Conservation (phyloP, 2,888 invertebrate genomes). For the Fissipunctia ypsillon region DNA sequence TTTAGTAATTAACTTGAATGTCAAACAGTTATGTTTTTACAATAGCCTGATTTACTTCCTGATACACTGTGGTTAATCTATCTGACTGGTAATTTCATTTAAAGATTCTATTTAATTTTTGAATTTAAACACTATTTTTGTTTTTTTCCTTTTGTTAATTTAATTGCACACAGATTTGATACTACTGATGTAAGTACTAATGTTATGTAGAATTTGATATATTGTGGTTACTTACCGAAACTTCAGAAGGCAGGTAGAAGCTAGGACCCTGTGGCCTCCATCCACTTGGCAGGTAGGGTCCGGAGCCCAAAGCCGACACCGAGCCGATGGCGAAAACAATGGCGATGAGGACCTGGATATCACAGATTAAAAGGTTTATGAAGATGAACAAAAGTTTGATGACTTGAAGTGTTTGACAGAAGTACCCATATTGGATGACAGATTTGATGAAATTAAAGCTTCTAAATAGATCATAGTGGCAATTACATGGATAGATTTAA, state of each 20-base stretch:
- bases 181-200: neutral
- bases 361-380: neutral
- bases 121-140: too few relatives aligned
- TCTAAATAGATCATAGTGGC: neutral
- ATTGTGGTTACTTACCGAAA: slow-evolving; percentile 70
- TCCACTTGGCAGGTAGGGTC: slow-evolving; percentile 86
- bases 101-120: too few relatives aligned
- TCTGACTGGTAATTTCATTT: too few relatives aligned
- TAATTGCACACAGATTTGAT: neutral
- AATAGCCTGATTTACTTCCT: neutral
- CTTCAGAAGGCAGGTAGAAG: slow-evolving; percentile 83
- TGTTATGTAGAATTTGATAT: neutral
- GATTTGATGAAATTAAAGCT: neutral
- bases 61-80: neutral
- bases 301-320: slow-evolving; percentile 80
- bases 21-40: neutral
- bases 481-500: too few relatives aligned
- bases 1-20: neutral
- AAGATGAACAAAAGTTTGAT: neutral
- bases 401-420: neutral
- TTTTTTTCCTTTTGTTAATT: neutral
- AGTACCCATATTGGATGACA: neutral
- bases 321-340: slow-evolving; percentile 75
- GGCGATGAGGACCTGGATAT: slow-evolving; percentile 76
- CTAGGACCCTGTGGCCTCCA: slow-evolving; percentile 86